Conservation (phyloP, 2,113 vertebrate genomes). For the Merops nubicus region DNA sequence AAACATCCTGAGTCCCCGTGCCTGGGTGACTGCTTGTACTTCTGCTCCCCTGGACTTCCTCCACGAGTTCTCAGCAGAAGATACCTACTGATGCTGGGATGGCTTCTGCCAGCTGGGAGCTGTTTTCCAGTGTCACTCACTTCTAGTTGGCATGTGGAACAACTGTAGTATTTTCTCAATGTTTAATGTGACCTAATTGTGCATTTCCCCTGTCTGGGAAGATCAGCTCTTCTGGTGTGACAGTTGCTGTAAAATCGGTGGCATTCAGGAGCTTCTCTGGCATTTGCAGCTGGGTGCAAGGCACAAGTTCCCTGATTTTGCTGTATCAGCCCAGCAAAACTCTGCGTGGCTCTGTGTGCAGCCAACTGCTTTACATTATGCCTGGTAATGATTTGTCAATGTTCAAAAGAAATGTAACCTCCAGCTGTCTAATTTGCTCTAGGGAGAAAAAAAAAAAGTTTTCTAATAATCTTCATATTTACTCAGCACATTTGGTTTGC, state of each 20-base stretch:
- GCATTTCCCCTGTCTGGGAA: conserved; percentile 9
- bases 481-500: background rate
- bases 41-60: fast-evolving
- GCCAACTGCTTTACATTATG: background rate
- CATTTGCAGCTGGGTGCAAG: background rate
- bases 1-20: background rate
- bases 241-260: background rate
- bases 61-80: background rate
- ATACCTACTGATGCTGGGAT: fast-evolving
- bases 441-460: background rate
- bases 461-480: background rate
- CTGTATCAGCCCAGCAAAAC: background rate
- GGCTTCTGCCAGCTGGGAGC: background rate
- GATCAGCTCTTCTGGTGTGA: conserved; percentile 5
- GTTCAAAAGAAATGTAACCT: background rate
- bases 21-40: background rate
- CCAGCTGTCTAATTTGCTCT: background rate
- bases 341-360: background rate
- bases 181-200: conserved; percentile 46
- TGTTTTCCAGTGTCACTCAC: background rate
- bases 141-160: background rate
- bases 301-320: background rate
- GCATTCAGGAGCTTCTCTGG: background rate
- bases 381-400: background rate
- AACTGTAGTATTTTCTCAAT: background rate